Conservation (phyloP, 2,113 vertebrate species). For the Tenrec ecaudatus region DNA sequence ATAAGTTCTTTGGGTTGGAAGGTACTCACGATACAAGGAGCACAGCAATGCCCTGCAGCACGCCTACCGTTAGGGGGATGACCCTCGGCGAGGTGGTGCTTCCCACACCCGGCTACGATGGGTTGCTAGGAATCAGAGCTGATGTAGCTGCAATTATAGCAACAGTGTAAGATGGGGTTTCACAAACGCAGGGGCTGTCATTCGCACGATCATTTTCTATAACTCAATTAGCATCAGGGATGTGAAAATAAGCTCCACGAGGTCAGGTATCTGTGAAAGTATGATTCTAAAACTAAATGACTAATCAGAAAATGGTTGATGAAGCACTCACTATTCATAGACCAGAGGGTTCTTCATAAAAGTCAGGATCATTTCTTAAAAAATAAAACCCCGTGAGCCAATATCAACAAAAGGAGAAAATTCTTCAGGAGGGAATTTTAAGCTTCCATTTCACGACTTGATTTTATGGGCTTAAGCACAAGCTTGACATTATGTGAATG, state of each 20-base stretch:
- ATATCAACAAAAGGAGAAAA: slow-evolving; percentile 18
- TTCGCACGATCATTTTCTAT: background rate
- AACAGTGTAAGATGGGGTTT: background rate
- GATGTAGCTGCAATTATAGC: background rate
- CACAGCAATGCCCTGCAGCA: background rate
- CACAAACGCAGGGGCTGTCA: background rate
- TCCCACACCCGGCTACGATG: too few relatives aligned
- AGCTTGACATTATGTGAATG: slow-evolving; percentile 83
- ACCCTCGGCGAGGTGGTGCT: background rate
- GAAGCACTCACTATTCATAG: background rate
- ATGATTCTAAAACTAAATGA: background rate
- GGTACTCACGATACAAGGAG: background rate
- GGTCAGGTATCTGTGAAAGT: background rate
- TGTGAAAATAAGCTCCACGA: background rate
- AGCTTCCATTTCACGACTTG: slow-evolving; percentile 71
- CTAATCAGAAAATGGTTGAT: background rate
- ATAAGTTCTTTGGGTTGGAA: background rate
- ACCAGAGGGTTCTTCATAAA: background rate
- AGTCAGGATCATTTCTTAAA: slow-evolving; percentile 58
- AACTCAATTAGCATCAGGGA: background rate
- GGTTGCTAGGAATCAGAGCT: background rate
- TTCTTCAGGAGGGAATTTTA: slow-evolving; percentile 64
- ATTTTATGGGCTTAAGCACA: slow-evolving; percentile 83
- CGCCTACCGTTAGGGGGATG: background rate
- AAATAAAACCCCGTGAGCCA: slow-evolving; percentile 9